A percentile compares a stretch with the other conserved stretches of the same genome.
Evolutionary conservation across 2,888 invertebrate species (phyloP).

Genomic region (Pseudoips prasinana): DNA sequence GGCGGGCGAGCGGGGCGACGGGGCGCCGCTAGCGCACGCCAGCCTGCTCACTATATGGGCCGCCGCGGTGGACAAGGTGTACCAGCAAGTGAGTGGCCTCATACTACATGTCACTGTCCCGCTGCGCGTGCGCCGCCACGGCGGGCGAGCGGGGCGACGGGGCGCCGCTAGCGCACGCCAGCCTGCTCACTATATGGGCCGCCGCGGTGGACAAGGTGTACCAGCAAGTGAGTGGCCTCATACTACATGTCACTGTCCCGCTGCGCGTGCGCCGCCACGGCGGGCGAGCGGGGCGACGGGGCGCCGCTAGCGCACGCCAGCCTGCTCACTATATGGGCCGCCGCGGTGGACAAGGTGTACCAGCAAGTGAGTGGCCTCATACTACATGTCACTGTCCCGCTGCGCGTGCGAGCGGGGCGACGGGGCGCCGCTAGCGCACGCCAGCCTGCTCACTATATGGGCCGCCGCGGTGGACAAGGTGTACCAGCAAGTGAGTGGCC

Average conservation of each 20-base stretch:
- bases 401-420: conserved; percentile 48
- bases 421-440: conserved; percentile 53
- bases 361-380: conserved; percentile 49
- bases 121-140: conserved; percentile 64
- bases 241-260: conserved; percentile 44
- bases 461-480: conserved; percentile 83
- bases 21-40: conserved; percentile 55
- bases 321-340: conserved; percentile 60
- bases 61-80: conserved; percentile 85
- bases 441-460: conserved; percentile 57
- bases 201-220: conserved; percentile 85
- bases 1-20: conserved; percentile 67
- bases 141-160: conserved; percentile 69
- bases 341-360: conserved; percentile 84
- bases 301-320: conserved; percentile 51
- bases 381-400: too few species aligned
- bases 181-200: conserved; percentile 63
- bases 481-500: conserved; percentile 58
- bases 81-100: conserved; percentile 58
- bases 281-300: conserved; percentile 55
- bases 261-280: neutral
- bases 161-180: conserved; percentile 54
- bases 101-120: conserved; percentile 51
- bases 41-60: conserved; percentile 64
- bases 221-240: conserved; percentile 52